phyloP scores from a whole-genome alignment of 2,888 invertebrate genomes.

The Branchellion lobata region DNA sequence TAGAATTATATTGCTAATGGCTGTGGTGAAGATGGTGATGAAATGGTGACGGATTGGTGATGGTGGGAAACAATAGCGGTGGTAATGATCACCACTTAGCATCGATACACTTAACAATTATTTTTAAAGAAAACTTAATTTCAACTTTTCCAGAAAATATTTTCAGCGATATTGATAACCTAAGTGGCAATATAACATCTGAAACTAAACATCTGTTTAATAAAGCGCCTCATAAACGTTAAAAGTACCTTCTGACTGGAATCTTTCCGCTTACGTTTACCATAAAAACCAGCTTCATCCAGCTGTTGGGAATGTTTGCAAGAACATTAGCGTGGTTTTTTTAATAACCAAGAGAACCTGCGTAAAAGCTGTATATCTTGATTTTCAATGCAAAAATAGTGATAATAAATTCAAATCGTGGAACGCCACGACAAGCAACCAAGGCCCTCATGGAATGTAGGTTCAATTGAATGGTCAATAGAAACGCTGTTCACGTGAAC shows the following conservation, averaged over 20 bases:
- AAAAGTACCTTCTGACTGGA: conserved; percentile 76
- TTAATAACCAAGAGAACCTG: too few relatives aligned
- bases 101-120: too few relatives aligned
- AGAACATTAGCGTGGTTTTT: too few relatives aligned
- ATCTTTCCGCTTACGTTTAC: conserved; percentile 92
- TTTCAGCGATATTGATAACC: not conserved
- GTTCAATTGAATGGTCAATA: too few relatives aligned
- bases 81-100: not conserved
- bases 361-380: too few relatives aligned
- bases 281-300: conserved; percentile 93
- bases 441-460: too few relatives aligned
- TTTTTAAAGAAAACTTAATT: too few relatives aligned
- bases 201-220: not conserved
- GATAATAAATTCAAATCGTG: too few relatives aligned
- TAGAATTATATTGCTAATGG: not conserved
- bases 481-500: too few relatives aligned
- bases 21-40: not conserved
- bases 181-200: not conserved
- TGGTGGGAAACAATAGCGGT: not conserved
- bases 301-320: conserved; percentile 74
- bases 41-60: not conserved
- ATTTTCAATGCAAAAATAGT: too few relatives aligned
- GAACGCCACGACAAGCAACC: too few relatives aligned
- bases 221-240: not conserved
- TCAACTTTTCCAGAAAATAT: too few relatives aligned